A percentile compares a stretch with the other conserved stretches of the same genome.
Evolutionary conservation across 2,113 vertebrate genomes (phyloP).

Genomic region (Struthio camelus): DNA sequence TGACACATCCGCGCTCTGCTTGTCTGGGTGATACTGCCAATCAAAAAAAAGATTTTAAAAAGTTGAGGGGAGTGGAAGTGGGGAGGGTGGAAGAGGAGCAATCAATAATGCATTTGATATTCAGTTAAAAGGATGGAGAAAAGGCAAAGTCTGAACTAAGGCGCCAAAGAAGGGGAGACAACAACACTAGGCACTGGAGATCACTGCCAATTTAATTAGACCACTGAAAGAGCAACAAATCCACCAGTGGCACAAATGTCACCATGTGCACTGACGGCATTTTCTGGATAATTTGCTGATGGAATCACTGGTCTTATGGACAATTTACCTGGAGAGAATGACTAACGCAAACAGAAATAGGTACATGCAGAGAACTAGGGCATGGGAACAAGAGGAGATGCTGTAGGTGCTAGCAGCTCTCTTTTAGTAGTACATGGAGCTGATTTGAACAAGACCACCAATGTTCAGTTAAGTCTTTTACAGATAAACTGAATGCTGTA

Average conservation of each 20-base stretch:
- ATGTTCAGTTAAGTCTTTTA: not conserved
- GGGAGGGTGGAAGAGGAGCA: slow-evolving; percentile 30
- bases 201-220: slow-evolving; percentile 79
- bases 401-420: not conserved
- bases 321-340: slow-evolving; percentile 85
- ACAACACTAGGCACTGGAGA: slow-evolving; percentile 52
- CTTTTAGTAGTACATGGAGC: fast-evolving
- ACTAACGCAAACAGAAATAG: slow-evolving; percentile 81
- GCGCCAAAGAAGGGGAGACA: slow-evolving; percentile 59
- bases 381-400: not conserved
- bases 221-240: slow-evolving; percentile 68
- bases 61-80: not conserved
- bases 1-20: slow-evolving; percentile 79
- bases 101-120: slow-evolving; percentile 18
- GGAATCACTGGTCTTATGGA: slow-evolving; percentile 84
- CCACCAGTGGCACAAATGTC: slow-evolving; percentile 72
- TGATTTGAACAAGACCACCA: not conserved
- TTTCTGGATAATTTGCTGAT: slow-evolving; percentile 92
- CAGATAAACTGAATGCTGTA: not conserved
- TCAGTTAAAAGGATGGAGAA: slow-evolving; percentile 18
- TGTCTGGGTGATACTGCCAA: slow-evolving; percentile 90
- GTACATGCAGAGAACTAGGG: slow-evolving; percentile 11
- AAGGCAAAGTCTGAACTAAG: slow-evolving; percentile 48
- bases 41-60: slow-evolving; percentile 30
- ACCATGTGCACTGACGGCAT: slow-evolving; percentile 73